Base-by-base conservation (phyloP, 2,113 vertebrate genomes). In the Azemiops feae region DNA sequence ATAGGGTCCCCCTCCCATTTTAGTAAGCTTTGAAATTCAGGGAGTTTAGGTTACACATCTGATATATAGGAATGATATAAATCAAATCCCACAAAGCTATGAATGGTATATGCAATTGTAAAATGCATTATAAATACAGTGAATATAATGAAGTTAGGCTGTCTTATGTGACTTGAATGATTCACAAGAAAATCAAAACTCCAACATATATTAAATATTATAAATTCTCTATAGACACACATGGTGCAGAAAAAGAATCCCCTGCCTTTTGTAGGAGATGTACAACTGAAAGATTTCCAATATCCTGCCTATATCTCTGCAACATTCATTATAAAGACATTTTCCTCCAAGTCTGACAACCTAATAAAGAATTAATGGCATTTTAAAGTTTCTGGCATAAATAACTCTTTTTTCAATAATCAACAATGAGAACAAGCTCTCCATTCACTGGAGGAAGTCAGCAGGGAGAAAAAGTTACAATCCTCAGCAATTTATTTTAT, bases 351-450 rank as follows among this genome's bases (percentile, higher is more conserved):
- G 81, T 58, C 53, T 93, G 94, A 96, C 94, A 92, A n/a, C 87
- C 60, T 30, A 57, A 90, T 92, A 92, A 93, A 91, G 87, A 5
- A 0, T 96, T 96, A 93, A 95, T 92, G 92, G 89, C 95, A 93
- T 97, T 96, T 97, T 96, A 95, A 97, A 96, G 96, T 95, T 96
- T 94, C 94, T 96, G 92, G 94, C 92, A 96, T 95, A 94, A 97
- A 96, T 91, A 94, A 95, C 88, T 94, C 94, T 39, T 85, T 93
- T 96, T 96, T 97, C 96, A 96, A 30, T 88, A 95, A 93, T 53
- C 87, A 94, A 91, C 87, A 95, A 27, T 92, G 91, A 96, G 95
- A 97, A 97, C 96, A 97, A 96, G 93, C 91, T 94, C 89, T 34
- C 94, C 93, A 95, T 97, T 96, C 96, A 97, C 88, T 90, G 91